Evolutionary conservation across 1,140 invertebrate species (phyloP), one percentile per base, ranked within the genome.

Genomic region (Vanessa atalanta): DNA sequence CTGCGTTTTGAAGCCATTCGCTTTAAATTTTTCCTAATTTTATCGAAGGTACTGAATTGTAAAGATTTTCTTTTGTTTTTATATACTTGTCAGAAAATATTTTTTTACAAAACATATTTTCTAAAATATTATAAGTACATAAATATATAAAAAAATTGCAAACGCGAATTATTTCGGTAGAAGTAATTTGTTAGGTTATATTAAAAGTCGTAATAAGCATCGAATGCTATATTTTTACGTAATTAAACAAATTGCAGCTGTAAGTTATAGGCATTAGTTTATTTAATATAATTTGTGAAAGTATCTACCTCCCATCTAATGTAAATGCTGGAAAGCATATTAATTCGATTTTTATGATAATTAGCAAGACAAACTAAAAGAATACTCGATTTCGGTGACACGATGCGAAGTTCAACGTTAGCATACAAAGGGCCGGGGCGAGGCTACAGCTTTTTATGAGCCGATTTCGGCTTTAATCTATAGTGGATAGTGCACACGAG

Each of bases 391-490:
- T 83, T 78, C 76, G 79, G 85, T 81, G 78, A 70, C 85, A 84
- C 76, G 82, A 83, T 81, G 83, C 84, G 80, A 87, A 92, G 85
- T 89, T 89, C 81, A 88, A 82, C 83, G 83, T 89, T 89, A 87
- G 83, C 84, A 88, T 90, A 90, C 88, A 89, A 90, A 88, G 85
- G 81, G 80, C 77, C 82, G 74, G 82, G 83, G 85, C 81, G 84
- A 85, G 83, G 87, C 85, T 84, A 79, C 79, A 81, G 83, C 84
- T 89, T 92, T 92, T 90, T 90, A 88, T 86, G 85, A 88, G 83
- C 82, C 80, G 83, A 90, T 85, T 87, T 90, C 82, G 84, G 83
- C 79, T 89, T 85, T 89, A 90, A 88, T 85, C 79, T 85, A 83
- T 83, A 71, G 72, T 76, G 78, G 75, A 72, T 74, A 78, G 73